A percentile compares a stretch with the other conserved stretches of the same genome.
Conservation (phyloP, 2,797 vertebrate genomes). For the Chelonia mydas region DNA sequence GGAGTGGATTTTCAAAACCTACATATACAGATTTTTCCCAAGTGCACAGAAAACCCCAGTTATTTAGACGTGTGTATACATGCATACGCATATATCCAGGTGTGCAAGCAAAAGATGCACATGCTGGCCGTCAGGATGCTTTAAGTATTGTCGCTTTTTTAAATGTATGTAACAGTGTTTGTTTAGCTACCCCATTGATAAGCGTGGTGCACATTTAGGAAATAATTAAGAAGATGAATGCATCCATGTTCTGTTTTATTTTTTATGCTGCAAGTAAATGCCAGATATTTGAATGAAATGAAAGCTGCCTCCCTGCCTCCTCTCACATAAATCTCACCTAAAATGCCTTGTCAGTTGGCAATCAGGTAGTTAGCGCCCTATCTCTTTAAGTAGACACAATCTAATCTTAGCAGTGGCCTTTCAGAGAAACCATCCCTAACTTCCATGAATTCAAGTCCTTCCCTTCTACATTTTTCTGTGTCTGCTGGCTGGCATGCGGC, state of each 20-base stretch:
- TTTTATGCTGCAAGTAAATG: background rate
- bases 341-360: conserved; percentile 57
- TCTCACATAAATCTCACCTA: conserved; percentile 43
- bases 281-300: background rate
- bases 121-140: background rate
- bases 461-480: background rate
- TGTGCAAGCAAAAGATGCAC: background rate
- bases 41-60: background rate
- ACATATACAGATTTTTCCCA: background rate
- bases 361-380: conserved; percentile 62
- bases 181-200: background rate
- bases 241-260: background rate
- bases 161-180: rapidly evolving
- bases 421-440: background rate
- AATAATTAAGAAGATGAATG: background rate
- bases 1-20: background rate
- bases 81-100: background rate
- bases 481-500: background rate
- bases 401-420: conserved; percentile 61
- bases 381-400: conserved; percentile 53
- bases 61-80: background rate
- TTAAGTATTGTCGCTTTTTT: background rate
- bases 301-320: background rate
- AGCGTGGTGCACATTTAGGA: background rate
- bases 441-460: background rate